These are phyloP conservation scores for Macrotus californicus DNA, from an alignment of 2,113 vertebrate genomes.

Conservation along the genomic window DNA sequence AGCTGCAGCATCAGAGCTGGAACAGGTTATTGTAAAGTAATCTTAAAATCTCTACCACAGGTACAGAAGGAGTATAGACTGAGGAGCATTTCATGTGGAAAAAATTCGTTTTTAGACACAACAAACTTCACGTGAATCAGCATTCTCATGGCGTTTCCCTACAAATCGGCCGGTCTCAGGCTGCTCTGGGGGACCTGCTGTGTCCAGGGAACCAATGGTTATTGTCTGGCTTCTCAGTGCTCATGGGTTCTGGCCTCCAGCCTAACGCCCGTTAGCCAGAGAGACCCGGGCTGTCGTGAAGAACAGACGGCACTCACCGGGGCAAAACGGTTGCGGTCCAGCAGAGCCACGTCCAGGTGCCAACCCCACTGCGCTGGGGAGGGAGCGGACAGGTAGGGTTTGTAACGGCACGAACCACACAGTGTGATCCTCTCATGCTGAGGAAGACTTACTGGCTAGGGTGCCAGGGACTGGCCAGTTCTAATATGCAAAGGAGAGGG, in stretches of 20 bases:
- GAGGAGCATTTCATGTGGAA: neutral
- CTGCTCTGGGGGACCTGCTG: neutral
- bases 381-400: neutral
- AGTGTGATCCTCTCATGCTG: neutral
- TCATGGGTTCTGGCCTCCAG: neutral
- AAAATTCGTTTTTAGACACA: neutral
- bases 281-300: neutral
- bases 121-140: fast-evolving
- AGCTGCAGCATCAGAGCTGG: neutral
- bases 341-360: neutral
- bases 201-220: neutral
- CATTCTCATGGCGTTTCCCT: neutral
- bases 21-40: neutral
- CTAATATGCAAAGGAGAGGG: neutral
- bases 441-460: neutral
- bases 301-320: neutral
- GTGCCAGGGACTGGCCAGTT: neutral
- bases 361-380: neutral
- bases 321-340: neutral
- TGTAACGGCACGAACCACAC: neutral
- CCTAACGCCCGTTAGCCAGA: too few species aligned
- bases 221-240: neutral
- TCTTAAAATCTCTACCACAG: neutral
- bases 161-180: fast-evolving
- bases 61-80: neutral